These are phyloP conservation scores for Campylomormyrus numenius DNA, from an alignment of 2,113 vertebrate genomes.

Conservation along the genomic window DNA sequence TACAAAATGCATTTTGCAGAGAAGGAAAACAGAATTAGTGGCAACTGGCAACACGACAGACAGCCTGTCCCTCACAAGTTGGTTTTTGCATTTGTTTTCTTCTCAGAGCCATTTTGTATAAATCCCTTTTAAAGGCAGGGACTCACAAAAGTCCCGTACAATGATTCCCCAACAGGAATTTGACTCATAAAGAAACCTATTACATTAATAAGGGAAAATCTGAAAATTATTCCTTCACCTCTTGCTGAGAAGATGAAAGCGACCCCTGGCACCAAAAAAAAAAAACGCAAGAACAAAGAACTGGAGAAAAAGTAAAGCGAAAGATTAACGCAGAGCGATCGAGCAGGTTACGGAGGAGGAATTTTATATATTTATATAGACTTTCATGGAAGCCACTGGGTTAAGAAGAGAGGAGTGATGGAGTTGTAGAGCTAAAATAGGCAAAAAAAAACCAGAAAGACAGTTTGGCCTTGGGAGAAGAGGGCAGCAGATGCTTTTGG, in stretches of 20 bases:
- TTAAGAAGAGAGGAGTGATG: neutral
- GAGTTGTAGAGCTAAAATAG: neutral
- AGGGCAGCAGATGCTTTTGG: neutral
- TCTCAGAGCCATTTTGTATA: neutral
- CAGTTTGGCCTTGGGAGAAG: neutral
- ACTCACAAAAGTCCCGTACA: neutral
- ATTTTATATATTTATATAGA: neutral
- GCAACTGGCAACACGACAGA: neutral
- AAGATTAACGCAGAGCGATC: neutral
- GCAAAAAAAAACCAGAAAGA: neutral
- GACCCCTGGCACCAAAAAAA: neutral
- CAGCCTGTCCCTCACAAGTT: neutral
- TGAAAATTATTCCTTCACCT: constrained; percentile 5
- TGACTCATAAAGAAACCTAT: constrained; percentile 4
- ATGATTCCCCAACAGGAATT: neutral
- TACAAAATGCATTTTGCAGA: neutral
- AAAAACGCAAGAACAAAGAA: neutral
- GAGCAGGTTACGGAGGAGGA: neutral
- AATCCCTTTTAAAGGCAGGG: neutral
- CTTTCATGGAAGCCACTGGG: neutral
- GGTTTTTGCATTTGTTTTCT: neutral
- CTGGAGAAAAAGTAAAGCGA: neutral
- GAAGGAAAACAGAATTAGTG: neutral
- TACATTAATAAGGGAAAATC: constrained; percentile 14
- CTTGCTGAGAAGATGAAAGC: neutral